Percentiles rank a stretch among this genome's conserved stretches.
Conservation (phyloP, 2,797 vertebrate genomes). For the Pristis pectinata region DNA sequence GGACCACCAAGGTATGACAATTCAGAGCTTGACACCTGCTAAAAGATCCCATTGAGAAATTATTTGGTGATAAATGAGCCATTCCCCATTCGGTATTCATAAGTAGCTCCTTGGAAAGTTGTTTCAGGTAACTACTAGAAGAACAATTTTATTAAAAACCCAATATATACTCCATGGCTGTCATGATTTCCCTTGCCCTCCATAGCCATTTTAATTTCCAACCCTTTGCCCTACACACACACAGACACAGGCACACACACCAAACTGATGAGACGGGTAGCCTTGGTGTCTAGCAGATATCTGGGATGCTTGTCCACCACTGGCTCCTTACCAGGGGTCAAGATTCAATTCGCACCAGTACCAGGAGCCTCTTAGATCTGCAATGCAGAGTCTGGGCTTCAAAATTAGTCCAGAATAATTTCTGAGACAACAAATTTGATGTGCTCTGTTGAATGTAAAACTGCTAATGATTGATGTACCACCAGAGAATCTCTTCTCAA, state of each 20-base stretch:
- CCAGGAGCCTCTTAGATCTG: too few species aligned
- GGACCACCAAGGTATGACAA: neutral
- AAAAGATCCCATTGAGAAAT: neutral
- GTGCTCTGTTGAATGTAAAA: neutral
- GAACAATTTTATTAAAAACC: neutral
- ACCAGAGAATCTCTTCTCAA: neutral
- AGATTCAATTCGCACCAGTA: neutral
- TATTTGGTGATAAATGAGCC: neutral
- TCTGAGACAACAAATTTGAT: neutral
- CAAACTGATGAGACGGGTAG: too few species aligned
- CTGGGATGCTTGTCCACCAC: too few species aligned
- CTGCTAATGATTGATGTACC: neutral
- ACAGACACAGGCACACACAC: too few species aligned
- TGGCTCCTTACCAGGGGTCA: neutral
- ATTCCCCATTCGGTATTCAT: neutral
- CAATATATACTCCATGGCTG: neutral
- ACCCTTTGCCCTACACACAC: too few species aligned
- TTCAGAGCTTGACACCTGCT: neutral
- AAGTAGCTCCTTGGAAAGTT: neutral
- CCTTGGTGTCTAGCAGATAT: too few species aligned
- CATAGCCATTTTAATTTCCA: too few species aligned
- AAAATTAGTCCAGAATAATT: neutral
- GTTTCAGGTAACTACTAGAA: neutral
- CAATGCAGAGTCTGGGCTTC: too few species aligned
- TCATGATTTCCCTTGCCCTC: neutral